Conservation (phyloP, 2,888 invertebrate genomes). For the Muscina levida region DNA sequence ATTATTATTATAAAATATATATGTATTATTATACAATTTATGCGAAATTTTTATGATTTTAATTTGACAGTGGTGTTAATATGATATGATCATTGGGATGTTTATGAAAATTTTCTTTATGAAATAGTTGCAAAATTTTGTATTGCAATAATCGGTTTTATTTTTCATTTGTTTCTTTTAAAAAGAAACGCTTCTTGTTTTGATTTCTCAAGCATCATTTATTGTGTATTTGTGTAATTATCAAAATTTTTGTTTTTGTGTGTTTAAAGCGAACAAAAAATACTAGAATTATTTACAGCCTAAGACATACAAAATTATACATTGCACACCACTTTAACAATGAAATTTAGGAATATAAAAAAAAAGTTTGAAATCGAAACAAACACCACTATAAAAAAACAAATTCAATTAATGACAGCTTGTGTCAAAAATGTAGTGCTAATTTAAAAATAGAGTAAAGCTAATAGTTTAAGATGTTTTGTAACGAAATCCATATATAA, state of each 20-base stretch:
- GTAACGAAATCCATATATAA: background rate
- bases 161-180: no score
- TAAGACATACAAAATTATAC: slow-evolving; percentile 2
- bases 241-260: slow-evolving; percentile 43
- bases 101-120: slow-evolving; percentile 13
- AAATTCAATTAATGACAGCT: slow-evolving; percentile 61
- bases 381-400: slow-evolving; percentile 14
- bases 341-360: no score
- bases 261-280: slow-evolving; percentile 40
- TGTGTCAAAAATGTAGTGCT: slow-evolving; percentile 63
- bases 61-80: slow-evolving; percentile 68
- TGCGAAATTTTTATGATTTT: slow-evolving; percentile 35
- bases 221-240: slow-evolving; percentile 54
- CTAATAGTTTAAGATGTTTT: background rate
- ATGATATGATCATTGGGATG: slow-evolving; percentile 63
- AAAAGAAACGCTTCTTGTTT: slow-evolving; percentile 67
- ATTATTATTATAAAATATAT: no score
- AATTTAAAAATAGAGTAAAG: slow-evolving; percentile 1
- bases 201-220: slow-evolving; percentile 65
- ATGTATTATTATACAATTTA: no score
- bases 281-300: slow-evolving; percentile 21
- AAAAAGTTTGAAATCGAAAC: slow-evolving; percentile 9
- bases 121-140: slow-evolving; percentile 19
- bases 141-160: slow-evolving; percentile 25
- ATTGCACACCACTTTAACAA: background rate